Base-by-base conservation (phyloP, 23 tunicate genomes). In the Halocynthia aurantium region DNA sequence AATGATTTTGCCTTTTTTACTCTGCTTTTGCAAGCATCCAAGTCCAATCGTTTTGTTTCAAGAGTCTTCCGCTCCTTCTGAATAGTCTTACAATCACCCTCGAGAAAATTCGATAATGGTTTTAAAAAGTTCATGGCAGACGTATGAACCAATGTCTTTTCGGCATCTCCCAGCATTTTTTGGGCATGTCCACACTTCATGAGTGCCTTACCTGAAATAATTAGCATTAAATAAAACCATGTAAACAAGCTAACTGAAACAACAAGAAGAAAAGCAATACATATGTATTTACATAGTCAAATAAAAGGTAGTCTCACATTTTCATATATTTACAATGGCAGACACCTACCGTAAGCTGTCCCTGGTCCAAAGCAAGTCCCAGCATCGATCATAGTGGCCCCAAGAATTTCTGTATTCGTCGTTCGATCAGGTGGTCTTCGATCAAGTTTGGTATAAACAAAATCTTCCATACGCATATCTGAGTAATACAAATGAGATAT, bases 41-140 rank as follows among this genome's bases (percentile, higher is more conserved):
- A 71, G 65, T 96, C 99, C 31, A 96, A 77, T n/a, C 99, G 86
- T 68, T 90, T 90, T 55, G 98, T 89, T 63, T 96, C 99, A 10
- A 96, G 73, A 51, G 88, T 86, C 55, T 92, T 82, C 56, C 85
- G 77, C 71, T 96, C 99, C 71, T 84, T 89, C 70, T 85, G 91
- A 53, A 96, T 96, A 6, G 99, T 96, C 72, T 83, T 90, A 62
- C 93, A 86, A 76, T 96, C 99, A 7, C 96, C 96, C 58, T 96
- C 99, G 53, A 96, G 78, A 68, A 96, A 96, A 60, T 86, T 86
- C 77, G 57, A 44, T 13, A 96, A 57, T 22, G 96, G 99, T n/a
- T 75, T 86, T 0, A 96, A 77, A 80, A 82, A 92, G 77, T 92
- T 86, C 40, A 82, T 81, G 67, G 84, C 75, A 10, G 92, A 80